These are phyloP conservation scores for Carcinoscorpius rotundicauda DNA, from an alignment of 1,140 invertebrate genomes.

Conservation along the genomic window DNA sequence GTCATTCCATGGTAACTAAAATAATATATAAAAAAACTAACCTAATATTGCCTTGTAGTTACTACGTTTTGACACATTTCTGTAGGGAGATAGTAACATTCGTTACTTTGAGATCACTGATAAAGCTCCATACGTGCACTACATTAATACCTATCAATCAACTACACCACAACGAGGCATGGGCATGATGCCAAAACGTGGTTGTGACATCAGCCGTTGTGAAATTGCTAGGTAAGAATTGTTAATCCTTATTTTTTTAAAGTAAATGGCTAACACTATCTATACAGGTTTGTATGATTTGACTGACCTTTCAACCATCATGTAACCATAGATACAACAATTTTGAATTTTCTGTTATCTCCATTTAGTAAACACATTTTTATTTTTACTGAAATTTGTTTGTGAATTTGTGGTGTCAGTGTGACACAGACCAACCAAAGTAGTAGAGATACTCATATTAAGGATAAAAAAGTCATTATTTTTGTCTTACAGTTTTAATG, in stretches of 20 bases:
- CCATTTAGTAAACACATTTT: not conserved
- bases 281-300: too few relatives aligned
- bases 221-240: slow-evolving; percentile 50
- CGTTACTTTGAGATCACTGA: slow-evolving; percentile 81
- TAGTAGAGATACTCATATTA: too few relatives aligned
- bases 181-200: slow-evolving; percentile 97
- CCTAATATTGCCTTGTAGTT: too few relatives aligned
- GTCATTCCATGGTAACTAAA: too few relatives aligned
- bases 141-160: slow-evolving; percentile 94
- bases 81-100: slow-evolving; percentile 54
- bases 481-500: too few relatives aligned
- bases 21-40: too few relatives aligned
- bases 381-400: not conserved
- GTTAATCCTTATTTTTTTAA: not conserved
- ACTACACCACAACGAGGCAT: slow-evolving; percentile 94
- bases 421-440: too few relatives aligned
- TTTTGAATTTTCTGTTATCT: not conserved
- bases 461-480: too few relatives aligned
- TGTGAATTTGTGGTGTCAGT: not conserved
- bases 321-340: not conserved
- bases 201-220: slow-evolving; percentile 82
- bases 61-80: slow-evolving; percentile 13
- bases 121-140: slow-evolving; percentile 91
- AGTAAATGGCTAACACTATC: not conserved
- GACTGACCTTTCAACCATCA: not conserved